Evolutionary conservation across 2,113 vertebrate species (phyloP).

Genomic region (Platanista minor): DNA sequence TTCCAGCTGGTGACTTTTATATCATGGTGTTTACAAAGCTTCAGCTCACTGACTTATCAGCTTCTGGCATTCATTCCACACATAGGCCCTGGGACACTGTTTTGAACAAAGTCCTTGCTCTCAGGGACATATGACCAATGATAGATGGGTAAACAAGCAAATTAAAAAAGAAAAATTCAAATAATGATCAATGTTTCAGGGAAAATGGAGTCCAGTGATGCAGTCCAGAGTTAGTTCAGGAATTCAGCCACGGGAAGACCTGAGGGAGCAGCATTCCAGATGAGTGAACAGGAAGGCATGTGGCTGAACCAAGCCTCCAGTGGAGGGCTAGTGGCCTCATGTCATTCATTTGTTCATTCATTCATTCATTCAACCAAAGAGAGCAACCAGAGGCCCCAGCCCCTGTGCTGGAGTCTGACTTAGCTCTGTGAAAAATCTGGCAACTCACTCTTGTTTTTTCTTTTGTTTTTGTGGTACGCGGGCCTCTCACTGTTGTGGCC

Average conservation of each 20-base stretch:
- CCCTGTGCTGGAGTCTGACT: not conserved
- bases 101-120: not conserved
- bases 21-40: not conserved
- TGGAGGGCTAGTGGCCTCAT: not conserved
- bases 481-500: too few species aligned
- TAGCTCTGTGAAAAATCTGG: not conserved
- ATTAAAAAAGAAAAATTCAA: not conserved
- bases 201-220: not conserved
- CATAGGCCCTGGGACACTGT: not conserved
- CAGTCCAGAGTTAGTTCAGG: not conserved
- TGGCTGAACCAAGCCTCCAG: not conserved
- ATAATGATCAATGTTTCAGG: not conserved
- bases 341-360: not conserved
- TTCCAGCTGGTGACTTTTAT: not conserved
- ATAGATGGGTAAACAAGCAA: not conserved
- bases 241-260: not conserved
- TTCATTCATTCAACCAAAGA: not conserved
- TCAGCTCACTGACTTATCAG: not conserved
- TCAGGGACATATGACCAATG: not conserved
- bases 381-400: not conserved
- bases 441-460: not conserved
- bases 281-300: not conserved
- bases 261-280: not conserved
- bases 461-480: too few species aligned
- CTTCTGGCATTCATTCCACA: not conserved